Base-by-base conservation (phyloP, 2,113 vertebrate species). In the Hemibagrus wyckioides region DNA sequence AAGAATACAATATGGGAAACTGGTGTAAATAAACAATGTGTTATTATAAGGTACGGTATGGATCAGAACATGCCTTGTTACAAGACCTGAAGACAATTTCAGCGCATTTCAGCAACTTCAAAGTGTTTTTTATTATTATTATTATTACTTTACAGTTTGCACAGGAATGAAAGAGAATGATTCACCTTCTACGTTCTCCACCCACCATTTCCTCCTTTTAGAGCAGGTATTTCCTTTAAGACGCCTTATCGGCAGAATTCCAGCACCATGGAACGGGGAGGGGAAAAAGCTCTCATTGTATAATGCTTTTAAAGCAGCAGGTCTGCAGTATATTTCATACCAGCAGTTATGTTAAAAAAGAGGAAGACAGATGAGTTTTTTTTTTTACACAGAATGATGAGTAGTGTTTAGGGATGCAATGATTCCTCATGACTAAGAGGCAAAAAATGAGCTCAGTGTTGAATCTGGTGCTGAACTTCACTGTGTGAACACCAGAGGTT, bases 151-250 rank as follows among this genome's bases (percentile, higher is more conserved):
- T 77, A n/a, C 30, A 30, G 67, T 48, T 52, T 56, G n/a, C 57
- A 71, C 25, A 48, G 41, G 75, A 73, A 80, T 61, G 59, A 50
- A 88, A 83, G 82, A 54, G 65, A 41, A 6, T 54, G 23, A 75
- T 87, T 73, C 61, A 83, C 82, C 50, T 83, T 63, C 82, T 57
- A 73, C 50, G 19, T 50, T 80, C 80, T 73, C 84, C 85, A 82
- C 80, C 86, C 80, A 23, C 44, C 11, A 41, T 88, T 86, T 88
- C 87, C 82, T 84, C 57, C 48, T 54, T 61, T 71, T 61, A 75
- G 39, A 87, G 50, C 57, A 82, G 85, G 75, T 84, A 83, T 48
- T 90, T 90, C 87, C 89, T 67, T 80, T 85, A 85, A 90, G 75
- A 30, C 14, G 5, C 19, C 77, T 84, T 84, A 86, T 88, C 82